These are phyloP conservation scores for Percopsis transmontana DNA, from an alignment of 2,113 vertebrate species.

Conservation along the genomic window DNA sequence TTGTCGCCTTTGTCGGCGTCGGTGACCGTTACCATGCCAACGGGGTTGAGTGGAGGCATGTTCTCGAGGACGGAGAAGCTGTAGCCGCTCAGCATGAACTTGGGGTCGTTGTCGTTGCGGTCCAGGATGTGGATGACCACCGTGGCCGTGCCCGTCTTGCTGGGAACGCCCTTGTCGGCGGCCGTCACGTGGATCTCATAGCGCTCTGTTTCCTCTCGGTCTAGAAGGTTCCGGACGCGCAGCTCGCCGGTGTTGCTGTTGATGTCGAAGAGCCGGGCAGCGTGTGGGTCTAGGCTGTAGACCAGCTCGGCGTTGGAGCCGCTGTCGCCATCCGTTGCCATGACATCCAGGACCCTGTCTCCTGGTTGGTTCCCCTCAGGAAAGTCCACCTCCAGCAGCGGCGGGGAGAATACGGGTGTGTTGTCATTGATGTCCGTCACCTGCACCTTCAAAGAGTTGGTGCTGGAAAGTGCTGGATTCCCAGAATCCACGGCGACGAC, in stretches of 20 bases:
- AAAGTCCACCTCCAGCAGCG: slow-evolving; percentile 87
- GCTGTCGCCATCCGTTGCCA: slow-evolving; percentile 88
- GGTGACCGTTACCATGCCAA: slow-evolving; percentile 94
- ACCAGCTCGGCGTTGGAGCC: slow-evolving; percentile 89
- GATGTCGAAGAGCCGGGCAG: slow-evolving; percentile 85
- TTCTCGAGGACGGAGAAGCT: slow-evolving; percentile 97
- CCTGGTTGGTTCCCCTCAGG: slow-evolving; percentile 89
- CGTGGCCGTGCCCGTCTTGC: slow-evolving; percentile 90
- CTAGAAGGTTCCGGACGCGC: slow-evolving; percentile 86
- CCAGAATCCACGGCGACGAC: slow-evolving; percentile 96
- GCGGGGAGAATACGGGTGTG: slow-evolving; percentile 85
- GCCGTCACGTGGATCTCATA: slow-evolving; percentile 92
- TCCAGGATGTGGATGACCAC: slow-evolving; percentile 90
- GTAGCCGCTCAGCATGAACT: slow-evolving; percentile 95
- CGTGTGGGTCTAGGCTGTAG: slow-evolving; percentile 85
- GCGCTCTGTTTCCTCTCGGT: slow-evolving; percentile 87
- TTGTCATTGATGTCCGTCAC: slow-evolving; percentile 97
- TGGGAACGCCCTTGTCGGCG: slow-evolving; percentile 89
- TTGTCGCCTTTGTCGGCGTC: slow-evolving; percentile 94
- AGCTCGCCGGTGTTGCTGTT: slow-evolving; percentile 86
- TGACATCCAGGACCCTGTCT: slow-evolving; percentile 85
- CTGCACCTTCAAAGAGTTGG: slow-evolving; percentile 94
- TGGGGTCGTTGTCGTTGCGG: slow-evolving; percentile 96
- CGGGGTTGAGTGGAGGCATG: slow-evolving; percentile 90
- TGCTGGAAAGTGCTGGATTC: slow-evolving; percentile 95